These are phyloP conservation scores for Agriopis leucophaearia DNA, from an alignment of 2,888 invertebrate species.

Conservation along the genomic window DNA sequence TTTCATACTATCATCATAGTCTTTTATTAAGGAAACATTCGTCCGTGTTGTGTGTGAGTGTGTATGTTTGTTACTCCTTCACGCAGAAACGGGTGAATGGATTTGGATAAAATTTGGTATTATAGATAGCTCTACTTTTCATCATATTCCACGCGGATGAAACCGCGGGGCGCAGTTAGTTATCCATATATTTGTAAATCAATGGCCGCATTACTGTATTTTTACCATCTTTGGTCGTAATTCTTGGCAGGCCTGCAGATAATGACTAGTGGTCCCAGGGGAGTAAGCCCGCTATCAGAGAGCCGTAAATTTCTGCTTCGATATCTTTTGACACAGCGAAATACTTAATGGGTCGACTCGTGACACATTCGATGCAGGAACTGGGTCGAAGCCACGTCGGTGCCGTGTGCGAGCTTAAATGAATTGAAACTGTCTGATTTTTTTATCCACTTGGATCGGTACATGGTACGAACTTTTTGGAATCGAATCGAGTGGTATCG, in stretches of 20 bases:
- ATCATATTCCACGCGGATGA: too few relatives aligned
- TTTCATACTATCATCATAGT: too few relatives aligned
- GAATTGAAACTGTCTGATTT: conserved; percentile 35
- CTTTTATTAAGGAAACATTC: too few relatives aligned
- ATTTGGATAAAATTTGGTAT: too few relatives aligned
- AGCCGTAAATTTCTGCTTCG: conserved; percentile 43
- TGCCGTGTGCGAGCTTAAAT: conserved; percentile 25
- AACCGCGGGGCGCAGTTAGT: too few relatives aligned
- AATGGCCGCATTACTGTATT: conserved; percentile 23
- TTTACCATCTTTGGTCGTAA: conserved; percentile 47
- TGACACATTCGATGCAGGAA: conserved; percentile 38
- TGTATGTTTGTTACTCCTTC: too few relatives aligned
- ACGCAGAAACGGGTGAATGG: too few relatives aligned
- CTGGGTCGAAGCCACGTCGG: conserved; percentile 28
- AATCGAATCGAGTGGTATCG: conserved; percentile 11
- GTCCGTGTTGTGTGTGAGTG: too few relatives aligned
- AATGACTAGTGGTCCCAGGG: conserved; percentile 57
- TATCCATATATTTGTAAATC: background rate
- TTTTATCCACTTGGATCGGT: background rate
- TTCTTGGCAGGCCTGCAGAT: conserved; percentile 50
- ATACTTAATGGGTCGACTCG: conserved; percentile 38
- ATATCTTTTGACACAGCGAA: conserved; percentile 45
- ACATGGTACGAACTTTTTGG: conserved; percentile 19
- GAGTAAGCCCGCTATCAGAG: conserved; percentile 49
- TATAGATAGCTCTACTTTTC: too few relatives aligned